Evolutionary conservation across 1,140 invertebrate genomes (phyloP).

Genomic region (Drosophila mauritiana): DNA sequence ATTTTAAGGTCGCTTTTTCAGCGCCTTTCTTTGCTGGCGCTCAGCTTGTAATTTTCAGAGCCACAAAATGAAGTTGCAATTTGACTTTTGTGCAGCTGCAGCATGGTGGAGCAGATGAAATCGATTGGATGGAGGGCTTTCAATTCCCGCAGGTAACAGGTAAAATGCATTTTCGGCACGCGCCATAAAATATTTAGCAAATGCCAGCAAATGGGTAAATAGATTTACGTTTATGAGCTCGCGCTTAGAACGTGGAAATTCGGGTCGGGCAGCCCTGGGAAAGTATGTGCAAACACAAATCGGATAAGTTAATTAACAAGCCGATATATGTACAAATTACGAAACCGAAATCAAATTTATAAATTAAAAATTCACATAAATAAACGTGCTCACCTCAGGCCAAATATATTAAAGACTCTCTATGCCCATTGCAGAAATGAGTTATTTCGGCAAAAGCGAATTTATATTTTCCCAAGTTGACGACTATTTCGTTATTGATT

Average conservation of each 20-base stretch:
- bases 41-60: constrained; percentile 62
- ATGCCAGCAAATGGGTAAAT: constrained; percentile 54
- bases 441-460: not conserved
- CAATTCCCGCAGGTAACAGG: constrained; percentile 31
- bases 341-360: not conserved
- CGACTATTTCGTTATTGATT: constrained; percentile 58
- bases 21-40: constrained; percentile 36
- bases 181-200: constrained; percentile 70
- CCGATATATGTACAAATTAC: not conserved
- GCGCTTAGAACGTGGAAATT: constrained; percentile 29
- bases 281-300: constrained; percentile 13
- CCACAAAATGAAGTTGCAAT: constrained; percentile 73
- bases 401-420: constrained; percentile 7
- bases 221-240: constrained; percentile 62
- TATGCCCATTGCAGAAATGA: not conserved
- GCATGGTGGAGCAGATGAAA: constrained; percentile 26
- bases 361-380: not conserved
- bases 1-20: constrained; percentile 42
- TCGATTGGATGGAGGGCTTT: constrained; percentile 29
- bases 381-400: no score
- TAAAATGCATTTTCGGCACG: constrained; percentile 52
- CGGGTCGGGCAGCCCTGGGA: not conserved
- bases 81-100: constrained; percentile 52
- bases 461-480: not conserved
- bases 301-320: constrained; percentile 33